Percentiles rank a stretch among this genome's conserved stretches.
Evolutionary conservation across 2,113 vertebrate species (phyloP).

Genomic region (Oenanthe oenanthe): DNA sequence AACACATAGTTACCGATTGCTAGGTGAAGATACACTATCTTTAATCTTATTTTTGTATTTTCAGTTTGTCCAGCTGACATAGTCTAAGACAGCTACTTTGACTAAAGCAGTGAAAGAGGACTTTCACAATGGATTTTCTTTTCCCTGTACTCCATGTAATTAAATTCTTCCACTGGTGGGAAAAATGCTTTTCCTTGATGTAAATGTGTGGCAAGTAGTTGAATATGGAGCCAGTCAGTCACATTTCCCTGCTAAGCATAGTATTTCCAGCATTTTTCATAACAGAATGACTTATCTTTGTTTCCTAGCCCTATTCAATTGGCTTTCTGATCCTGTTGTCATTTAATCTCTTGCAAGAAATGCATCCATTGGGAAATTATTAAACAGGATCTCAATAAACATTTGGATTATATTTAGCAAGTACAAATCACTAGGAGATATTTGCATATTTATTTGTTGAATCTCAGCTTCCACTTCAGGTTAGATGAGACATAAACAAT

Average conservation of each 20-base stretch:
- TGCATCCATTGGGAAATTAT: background rate
- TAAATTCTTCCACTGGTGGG: background rate
- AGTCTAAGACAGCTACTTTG: background rate
- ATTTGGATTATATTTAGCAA: constrained; percentile 30
- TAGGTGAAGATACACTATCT: constrained; percentile 49
- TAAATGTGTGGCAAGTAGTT: background rate
- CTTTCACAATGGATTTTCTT: background rate
- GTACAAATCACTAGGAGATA: constrained; percentile 5
- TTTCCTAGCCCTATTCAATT: background rate
- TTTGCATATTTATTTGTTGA: constrained; percentile 28
- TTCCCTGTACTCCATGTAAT: background rate
- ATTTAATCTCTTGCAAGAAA: background rate
- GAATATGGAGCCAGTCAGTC: background rate
- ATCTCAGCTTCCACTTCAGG: constrained; percentile 18
- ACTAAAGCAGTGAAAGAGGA: background rate
- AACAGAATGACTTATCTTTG: background rate
- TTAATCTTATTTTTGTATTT: constrained; percentile 32
- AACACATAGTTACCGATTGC: constrained; percentile 38
- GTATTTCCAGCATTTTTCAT: background rate
- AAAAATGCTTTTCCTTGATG: constrained; percentile 1
- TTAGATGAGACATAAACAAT: constrained; percentile 15
- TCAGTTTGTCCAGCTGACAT: background rate
- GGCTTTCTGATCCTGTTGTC: background rate
- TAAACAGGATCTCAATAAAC: background rate
- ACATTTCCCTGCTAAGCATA: background rate